phyloP scores from a whole-genome alignment of 2,113 vertebrate species.

The Euleptes europaea region DNA sequence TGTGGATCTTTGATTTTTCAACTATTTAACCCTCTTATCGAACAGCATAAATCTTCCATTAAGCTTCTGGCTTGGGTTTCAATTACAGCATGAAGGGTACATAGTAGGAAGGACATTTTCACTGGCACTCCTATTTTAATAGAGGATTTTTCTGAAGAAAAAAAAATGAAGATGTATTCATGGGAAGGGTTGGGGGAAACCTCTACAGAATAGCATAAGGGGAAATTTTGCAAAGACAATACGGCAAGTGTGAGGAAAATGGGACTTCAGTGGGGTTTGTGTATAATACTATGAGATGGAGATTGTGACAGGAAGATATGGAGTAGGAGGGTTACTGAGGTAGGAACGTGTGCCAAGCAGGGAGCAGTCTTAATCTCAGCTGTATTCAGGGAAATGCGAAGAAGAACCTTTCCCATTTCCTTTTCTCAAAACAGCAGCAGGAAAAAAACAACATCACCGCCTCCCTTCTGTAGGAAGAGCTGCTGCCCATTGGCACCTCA shows the following conservation, averaged over 20 bases:
- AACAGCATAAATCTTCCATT: conserved; percentile 15
- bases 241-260: not conserved
- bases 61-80: not conserved
- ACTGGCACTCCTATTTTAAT: conserved; percentile 22
- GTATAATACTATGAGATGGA: not conserved
- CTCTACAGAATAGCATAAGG: not conserved
- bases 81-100: conserved; percentile 10
- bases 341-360: not conserved
- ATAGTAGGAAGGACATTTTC: not conserved
- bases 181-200: not conserved
- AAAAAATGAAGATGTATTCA: not conserved
- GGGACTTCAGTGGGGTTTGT: not conserved
- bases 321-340: not conserved
- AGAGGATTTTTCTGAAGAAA: not conserved
- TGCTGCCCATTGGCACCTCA: not conserved
- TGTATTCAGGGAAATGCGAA: not conserved
- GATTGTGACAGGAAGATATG: not conserved
- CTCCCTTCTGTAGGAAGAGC: not conserved
- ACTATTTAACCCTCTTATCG: not conserved
- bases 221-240: not conserved
- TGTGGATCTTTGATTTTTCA: not conserved
- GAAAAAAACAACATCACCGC: not conserved
- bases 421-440: not conserved
- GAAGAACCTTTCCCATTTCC: not conserved
- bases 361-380: not conserved